Base-by-base conservation (phyloP, 2,888 invertebrate genomes). In the Galeopsomyia nigrocyanea region DNA sequence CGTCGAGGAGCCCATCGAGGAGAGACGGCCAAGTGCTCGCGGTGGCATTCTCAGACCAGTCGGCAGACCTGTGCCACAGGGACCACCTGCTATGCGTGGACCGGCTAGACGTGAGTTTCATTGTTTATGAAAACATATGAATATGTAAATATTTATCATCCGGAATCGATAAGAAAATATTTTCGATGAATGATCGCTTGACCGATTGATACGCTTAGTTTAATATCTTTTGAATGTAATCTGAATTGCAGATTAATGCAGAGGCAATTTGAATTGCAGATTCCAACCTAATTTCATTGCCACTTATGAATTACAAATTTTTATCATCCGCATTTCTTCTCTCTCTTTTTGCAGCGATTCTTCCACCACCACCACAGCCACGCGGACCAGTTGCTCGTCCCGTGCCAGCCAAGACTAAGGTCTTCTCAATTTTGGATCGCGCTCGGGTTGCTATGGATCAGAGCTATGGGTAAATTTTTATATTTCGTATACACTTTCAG, bases 361-460 rank as follows among this genome's bases (percentile, higher is more conserved):
- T 87, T 75, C 85, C 87, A 56, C 87, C 88, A 22, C 87, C 88
- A 7, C 85, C 87, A 57, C 82, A 86, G 39, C 86, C 87, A 81
- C 86, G 89, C 19, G 88, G 88, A 21, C 84, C 85, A n/a, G 78
- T 82, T 53, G 78, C 82, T 51, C 85, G 85, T 64, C 82, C 84
- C 0, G 89, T 91, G 83, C 90, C 92, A 62, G 91, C 91, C 74
- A 94, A 94, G 87, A 91, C 92, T 73, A 95, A 95, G 88, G 94
- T 95, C 74, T 90, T 95, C 88, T 94, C 94, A 76, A 95, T 95
- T 80, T 88, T 95, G 79, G 95, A 95, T 86, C 90, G 94, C 68
- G 95, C 95, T 0, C 89, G 95, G 68, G 90, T 91, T 26, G 94
- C 94, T 46, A 94, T 95, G 94, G 94, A 94, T 83, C 91, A 93